These are phyloP conservation scores for Actinemys pallida DNA, from an alignment of 2,113 vertebrate genomes.

Conservation along the genomic window DNA sequence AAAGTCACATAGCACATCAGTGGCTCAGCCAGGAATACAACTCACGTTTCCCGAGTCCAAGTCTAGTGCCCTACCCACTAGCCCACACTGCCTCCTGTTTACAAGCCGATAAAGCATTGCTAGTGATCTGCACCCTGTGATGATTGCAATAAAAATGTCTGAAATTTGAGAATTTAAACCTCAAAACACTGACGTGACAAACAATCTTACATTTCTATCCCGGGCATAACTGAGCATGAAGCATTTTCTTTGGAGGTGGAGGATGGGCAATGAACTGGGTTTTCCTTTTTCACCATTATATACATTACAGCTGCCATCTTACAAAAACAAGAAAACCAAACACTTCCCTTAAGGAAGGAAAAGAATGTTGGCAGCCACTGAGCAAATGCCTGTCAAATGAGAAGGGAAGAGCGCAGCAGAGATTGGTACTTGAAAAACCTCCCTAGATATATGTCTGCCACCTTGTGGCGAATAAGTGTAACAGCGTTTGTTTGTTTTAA, in stretches of 20 bases:
- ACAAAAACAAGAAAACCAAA: neutral
- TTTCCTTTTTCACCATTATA: neutral
- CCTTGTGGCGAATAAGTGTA: slow-evolving; percentile 9
- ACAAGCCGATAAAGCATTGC: neutral
- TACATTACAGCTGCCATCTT: neutral
- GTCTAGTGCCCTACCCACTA: neutral
- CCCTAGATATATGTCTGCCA: slow-evolving; percentile 1
- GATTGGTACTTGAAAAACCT: neutral
- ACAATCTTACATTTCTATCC: neutral
- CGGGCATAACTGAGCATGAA: neutral
- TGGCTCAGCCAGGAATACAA: neutral
- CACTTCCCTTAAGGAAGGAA: neutral
- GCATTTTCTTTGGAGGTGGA: neutral
- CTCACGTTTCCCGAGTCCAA: neutral
- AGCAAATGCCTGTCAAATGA: neutral
- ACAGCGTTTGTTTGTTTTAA: neutral
- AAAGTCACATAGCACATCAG: neutral
- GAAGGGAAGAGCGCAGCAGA: neutral
- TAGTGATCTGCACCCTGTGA: neutral
- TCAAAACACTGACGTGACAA: neutral
- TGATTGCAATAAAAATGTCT: neutral
- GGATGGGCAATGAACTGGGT: neutral
- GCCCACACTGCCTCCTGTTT: neutral
- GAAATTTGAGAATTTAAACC: neutral
- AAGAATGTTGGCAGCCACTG: neutral